Conservation (phyloP, 2,113 vertebrate genomes). For the Leptobrachium ailaonicum region DNA sequence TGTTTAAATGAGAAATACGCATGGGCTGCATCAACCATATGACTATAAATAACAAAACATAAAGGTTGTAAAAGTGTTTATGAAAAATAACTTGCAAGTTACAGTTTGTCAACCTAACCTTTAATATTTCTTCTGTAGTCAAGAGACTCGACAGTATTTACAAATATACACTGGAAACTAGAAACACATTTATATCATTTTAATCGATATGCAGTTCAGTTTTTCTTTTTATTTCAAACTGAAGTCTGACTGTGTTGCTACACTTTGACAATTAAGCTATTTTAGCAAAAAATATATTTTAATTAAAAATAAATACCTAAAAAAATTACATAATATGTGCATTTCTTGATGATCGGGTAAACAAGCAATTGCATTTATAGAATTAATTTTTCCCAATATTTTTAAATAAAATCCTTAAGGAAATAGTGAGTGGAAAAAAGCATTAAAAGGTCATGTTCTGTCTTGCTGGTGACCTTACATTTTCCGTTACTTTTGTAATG, state of each 20-base stretch:
- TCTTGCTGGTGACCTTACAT: too few species aligned
- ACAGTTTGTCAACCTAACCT: neutral
- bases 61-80: constrained; percentile 1
- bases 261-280: neutral
- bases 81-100: constrained; percentile 14
- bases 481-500: too few species aligned
- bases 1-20: constrained; percentile 29
- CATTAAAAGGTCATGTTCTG: too few species aligned
- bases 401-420: too few species aligned
- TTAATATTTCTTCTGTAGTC: neutral
- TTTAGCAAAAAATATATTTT: neutral
- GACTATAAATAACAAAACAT: constrained; percentile 15
- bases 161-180: neutral
- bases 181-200: neutral
- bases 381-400: too few species aligned
- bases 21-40: constrained; percentile 24
- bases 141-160: neutral
- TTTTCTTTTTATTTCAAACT: too few species aligned
- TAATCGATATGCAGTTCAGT: too few species aligned
- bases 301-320: neutral
- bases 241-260: neutral
- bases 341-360: too few species aligned
- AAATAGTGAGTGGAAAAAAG: too few species aligned
- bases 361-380: too few species aligned
- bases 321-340: too few species aligned